These are phyloP conservation scores for Sebastes iracundus DNA, from an alignment of 2,797 vertebrate genomes.

Conservation along the genomic window DNA sequence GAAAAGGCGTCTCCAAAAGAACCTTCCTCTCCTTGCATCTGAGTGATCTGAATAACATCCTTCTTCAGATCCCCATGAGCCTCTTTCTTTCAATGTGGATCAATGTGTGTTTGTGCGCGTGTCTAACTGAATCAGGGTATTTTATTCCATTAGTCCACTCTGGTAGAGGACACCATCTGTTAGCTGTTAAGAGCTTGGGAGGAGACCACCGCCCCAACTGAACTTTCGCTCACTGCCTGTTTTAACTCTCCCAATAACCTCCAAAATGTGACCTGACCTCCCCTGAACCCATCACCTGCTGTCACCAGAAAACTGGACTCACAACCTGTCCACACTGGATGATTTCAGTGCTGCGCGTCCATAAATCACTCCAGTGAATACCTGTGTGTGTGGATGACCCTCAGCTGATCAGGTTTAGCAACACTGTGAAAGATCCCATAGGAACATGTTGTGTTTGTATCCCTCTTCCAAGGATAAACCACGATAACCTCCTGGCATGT, in stretches of 20 bases:
- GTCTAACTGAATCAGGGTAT: slow-evolving; percentile 54
- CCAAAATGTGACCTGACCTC: slow-evolving; percentile 60
- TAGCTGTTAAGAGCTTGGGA: slow-evolving; percentile 61
- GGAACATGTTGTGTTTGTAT: slow-evolving; percentile 51
- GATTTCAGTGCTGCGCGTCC: slow-evolving; percentile 21
- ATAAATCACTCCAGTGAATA: slow-evolving; percentile 58
- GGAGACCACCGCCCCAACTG: slow-evolving; percentile 56
- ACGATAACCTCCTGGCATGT: slow-evolving; percentile 28
- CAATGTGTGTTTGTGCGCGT: slow-evolving; percentile 48
- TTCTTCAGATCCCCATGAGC: slow-evolving; percentile 38
- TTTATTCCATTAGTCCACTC: slow-evolving; percentile 58
- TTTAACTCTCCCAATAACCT: slow-evolving; percentile 66
- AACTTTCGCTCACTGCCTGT: slow-evolving; percentile 49
- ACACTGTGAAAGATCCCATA: neutral
- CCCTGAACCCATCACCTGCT: slow-evolving; percentile 50
- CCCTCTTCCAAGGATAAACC: slow-evolving; percentile 56
- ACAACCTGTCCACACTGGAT: slow-evolving; percentile 49
- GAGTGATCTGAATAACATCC: slow-evolving; percentile 53
- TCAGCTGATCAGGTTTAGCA: slow-evolving; percentile 49
- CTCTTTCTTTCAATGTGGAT: slow-evolving; percentile 42
- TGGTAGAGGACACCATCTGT: slow-evolving; percentile 74
- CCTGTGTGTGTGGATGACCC: slow-evolving; percentile 54
- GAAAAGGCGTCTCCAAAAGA: slow-evolving; percentile 32
- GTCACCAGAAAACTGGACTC: slow-evolving; percentile 46
- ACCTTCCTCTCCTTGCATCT: slow-evolving; percentile 29